Conservation (phyloP, 2,797 vertebrate genomes). For the Zalophus californianus region DNA sequence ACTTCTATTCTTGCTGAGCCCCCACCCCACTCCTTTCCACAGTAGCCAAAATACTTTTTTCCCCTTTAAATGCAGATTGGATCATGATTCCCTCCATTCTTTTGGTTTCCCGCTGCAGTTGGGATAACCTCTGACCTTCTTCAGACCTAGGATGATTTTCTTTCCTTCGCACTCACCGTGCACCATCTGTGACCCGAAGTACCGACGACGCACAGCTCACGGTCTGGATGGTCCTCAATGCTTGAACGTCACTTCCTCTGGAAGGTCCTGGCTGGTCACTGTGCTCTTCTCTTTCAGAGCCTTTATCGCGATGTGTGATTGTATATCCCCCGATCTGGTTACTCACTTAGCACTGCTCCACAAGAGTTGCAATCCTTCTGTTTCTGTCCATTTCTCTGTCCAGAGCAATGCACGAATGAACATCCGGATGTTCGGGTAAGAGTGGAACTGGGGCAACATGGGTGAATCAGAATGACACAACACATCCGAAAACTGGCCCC, state of each 20-base stretch:
- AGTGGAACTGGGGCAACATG: accelerated
- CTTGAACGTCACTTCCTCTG: not conserved
- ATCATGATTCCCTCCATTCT: too few relatives aligned
- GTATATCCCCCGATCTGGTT: not conserved
- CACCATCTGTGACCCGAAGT: accelerated
- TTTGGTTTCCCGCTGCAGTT: not conserved
- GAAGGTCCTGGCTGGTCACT: not conserved
- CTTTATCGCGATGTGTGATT: accelerated
- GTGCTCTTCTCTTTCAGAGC: not conserved
- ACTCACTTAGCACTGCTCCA: not conserved
- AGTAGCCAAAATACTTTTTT: not conserved
- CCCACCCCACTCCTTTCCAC: not conserved
- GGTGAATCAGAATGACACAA: not conserved
- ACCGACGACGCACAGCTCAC: not conserved
- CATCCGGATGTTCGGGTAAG: not conserved
- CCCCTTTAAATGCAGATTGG: not conserved
- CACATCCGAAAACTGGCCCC: accelerated
- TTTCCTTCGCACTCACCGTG: not conserved
- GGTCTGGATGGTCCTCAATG: not conserved
- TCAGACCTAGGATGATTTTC: not conserved
- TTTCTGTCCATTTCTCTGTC: not conserved
- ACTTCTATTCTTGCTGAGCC: accelerated
- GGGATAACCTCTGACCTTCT: not conserved
- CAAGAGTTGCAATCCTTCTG: not conserved
- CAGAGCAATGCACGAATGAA: not conserved